A percentile compares a stretch with the other conserved stretches of the same genome.
phyloP scores from a whole-genome alignment of 1,140 invertebrate genomes.

The Harlomillsia oculata region DNA sequence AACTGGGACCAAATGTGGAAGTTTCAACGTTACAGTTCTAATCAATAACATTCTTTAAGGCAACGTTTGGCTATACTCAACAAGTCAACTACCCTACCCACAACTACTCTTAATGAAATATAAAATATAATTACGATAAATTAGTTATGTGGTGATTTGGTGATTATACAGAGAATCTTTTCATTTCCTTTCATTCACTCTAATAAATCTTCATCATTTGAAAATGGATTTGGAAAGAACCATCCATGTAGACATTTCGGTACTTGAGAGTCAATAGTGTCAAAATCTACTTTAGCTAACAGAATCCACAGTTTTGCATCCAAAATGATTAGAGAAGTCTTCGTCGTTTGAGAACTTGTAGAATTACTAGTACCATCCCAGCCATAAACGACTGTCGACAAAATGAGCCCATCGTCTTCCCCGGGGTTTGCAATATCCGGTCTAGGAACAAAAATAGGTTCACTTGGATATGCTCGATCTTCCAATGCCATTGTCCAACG shows the following conservation, averaged over 20 bases:
- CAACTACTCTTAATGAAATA: too few species aligned
- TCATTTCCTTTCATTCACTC: too few species aligned
- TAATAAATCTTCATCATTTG: too few species aligned
- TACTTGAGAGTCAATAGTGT: slow-evolving; percentile 10
- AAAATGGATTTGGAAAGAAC: slow-evolving; percentile 31
- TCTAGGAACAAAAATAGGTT: slow-evolving; percentile 70
- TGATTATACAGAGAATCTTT: too few species aligned
- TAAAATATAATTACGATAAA: too few species aligned
- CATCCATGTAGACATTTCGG: slow-evolving; percentile 33
- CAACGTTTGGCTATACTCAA: too few species aligned
- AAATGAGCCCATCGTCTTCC: slow-evolving; percentile 28
- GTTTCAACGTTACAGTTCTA: too few species aligned
- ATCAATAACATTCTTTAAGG: too few species aligned
- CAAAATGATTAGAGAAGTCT: slow-evolving; percentile 23
- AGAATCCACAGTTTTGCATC: slow-evolving; percentile 23
- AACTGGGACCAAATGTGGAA: too few species aligned
- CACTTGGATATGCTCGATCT: slow-evolving; percentile 70
- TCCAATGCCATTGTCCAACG: slow-evolving; percentile 64
- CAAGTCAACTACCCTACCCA: too few species aligned
- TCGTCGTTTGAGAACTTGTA: slow-evolving; percentile 20
- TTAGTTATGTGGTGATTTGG: too few species aligned
- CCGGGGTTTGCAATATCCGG: slow-evolving; percentile 52
- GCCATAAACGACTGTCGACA: slow-evolving; percentile 27
- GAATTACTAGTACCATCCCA: slow-evolving; percentile 18
- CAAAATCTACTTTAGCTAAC: slow-evolving; percentile 24